A percentile compares a stretch with the other conserved stretches of the same genome.
These are phyloP conservation scores for Chondrosia reniformis DNA, from an alignment of 37 sponge, comb jelly and placozoan species.

Conservation along the genomic window DNA sequence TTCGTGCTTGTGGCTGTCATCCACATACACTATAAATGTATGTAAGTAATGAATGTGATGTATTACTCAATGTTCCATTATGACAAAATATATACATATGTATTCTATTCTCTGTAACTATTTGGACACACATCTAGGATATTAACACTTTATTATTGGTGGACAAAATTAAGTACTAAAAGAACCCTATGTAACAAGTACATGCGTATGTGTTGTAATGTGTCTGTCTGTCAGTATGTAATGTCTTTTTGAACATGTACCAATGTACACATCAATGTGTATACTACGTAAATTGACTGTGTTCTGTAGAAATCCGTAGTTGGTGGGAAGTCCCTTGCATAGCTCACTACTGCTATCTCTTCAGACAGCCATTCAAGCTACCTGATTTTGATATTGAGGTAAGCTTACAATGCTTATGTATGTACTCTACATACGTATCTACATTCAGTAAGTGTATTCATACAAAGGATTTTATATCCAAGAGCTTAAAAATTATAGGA, in stretches of 20 bases:
- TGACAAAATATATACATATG: background rate
- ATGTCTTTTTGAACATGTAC: background rate
- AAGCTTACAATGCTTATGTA: too few relatives aligned
- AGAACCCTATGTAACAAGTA: too few relatives aligned
- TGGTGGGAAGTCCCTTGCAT: slow-evolving; percentile 93
- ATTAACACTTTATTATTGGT: too few relatives aligned
- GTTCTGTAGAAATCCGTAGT: slow-evolving; percentile 59
- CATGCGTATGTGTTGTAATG: background rate
- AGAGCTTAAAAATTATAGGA: too few relatives aligned
- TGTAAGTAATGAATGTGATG: background rate
- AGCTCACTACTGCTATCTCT: slow-evolving; percentile 74
- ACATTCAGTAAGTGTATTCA: too few relatives aligned
- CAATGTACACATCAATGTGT: background rate
- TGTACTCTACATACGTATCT: too few relatives aligned
- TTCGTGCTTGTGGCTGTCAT: background rate
- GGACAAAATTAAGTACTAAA: too few relatives aligned
- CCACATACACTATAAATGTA: background rate
- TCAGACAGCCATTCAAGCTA: slow-evolving; percentile 68
- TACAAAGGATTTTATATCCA: too few relatives aligned
- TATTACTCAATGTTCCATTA: background rate
- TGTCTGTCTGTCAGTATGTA: background rate
- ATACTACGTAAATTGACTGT: slow-evolving; percentile 7
- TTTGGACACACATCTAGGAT: too few relatives aligned
- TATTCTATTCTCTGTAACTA: background rate
- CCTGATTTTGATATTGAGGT: slow-evolving; percentile 81